Conservation (phyloP, 2,797 vertebrate species). For the Chiroxiphia lanceolata region DNA sequence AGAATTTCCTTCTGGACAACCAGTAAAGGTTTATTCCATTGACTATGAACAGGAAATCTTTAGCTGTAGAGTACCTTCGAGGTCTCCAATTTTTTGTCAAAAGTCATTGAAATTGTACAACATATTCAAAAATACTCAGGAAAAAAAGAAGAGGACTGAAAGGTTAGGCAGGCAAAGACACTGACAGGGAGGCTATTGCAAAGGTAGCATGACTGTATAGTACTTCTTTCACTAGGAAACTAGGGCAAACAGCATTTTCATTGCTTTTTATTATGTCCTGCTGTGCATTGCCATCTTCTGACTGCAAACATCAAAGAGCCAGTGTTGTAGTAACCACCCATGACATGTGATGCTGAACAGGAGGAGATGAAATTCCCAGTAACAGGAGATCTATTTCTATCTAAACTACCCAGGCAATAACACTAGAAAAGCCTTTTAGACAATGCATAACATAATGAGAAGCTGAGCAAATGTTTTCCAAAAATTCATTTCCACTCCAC, state of each 20-base stretch:
- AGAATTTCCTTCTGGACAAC: not conserved
- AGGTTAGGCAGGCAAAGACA: not conserved
- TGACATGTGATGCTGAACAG: not conserved
- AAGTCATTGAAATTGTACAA: not conserved
- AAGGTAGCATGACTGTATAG: not conserved
- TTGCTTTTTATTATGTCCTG: slow-evolving; percentile 35
- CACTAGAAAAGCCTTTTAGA: not conserved
- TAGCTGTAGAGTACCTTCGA: not conserved
- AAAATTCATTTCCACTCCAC: not conserved
- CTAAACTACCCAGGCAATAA: not conserved
- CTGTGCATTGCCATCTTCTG: slow-evolving; percentile 27
- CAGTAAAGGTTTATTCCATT: not conserved
- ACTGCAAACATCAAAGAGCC: slow-evolving; percentile 36
- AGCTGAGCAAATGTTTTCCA: slow-evolving; percentile 1
- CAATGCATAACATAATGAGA: not conserved
- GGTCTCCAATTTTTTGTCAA: not conserved
- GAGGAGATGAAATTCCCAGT: not conserved
- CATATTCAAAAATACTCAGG: not conserved
- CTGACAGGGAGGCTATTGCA: not conserved
- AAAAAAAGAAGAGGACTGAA: not conserved
- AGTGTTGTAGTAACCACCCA: not conserved
- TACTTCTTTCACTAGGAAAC: slow-evolving; percentile 18
- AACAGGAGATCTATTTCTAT: not conserved
- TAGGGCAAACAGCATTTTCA: not conserved
- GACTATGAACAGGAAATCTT: not conserved